Evolutionary conservation across 64 coral and sea anemone species (phyloP), one percentile per base, ranked within the genome.

Genomic region (Montipora sp.): DNA sequence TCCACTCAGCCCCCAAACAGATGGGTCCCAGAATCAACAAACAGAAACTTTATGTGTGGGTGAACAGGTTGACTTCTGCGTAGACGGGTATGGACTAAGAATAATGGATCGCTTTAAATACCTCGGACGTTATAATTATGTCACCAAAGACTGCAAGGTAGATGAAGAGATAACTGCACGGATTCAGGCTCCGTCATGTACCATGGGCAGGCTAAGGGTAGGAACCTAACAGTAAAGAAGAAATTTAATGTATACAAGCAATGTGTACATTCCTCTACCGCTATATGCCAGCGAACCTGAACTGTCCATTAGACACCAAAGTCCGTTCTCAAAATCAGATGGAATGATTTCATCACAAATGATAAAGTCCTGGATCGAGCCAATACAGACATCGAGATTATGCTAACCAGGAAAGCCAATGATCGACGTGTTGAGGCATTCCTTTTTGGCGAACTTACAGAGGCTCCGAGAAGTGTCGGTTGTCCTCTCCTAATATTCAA

Each of bases 131-230:
- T 13, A 36, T 36, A 36, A 36, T 36, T 0, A 66, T 36, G 68
- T 82, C 48, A 49, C 81, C 23, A 63, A 59, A 3, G 82, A 73
- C 14, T 93, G 91, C 24, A 77, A 70, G 43, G 49, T 93, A 82
- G 84, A 80, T 23, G 90, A 66, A 16, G 75, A 78, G 51, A 69
- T 87, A 5, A 79, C 73, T 55, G 47, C 80, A 51, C 90, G 90
- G 51, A 92, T 58, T 68, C 90, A 92, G 75, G 80, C 79, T 16
- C 51, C 19, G 43, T 77, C 89, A 5, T 91, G 78, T 83, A 78
- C 89, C 2, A 63, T 61, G 51, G 89, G 89, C 48, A 58, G 78
- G 51, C 91, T 83, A 5, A 70, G 59, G 19, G 77, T 5, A 67
- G 45, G 6, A 23, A 93, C 60, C 51, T 85, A 3, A 76, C 80